Percentiles rank a stretch among this genome's conserved stretches.
Evolutionary conservation across 2,797 vertebrate genomes (phyloP).

Genomic region (Oreonectes daqikongensis): DNA sequence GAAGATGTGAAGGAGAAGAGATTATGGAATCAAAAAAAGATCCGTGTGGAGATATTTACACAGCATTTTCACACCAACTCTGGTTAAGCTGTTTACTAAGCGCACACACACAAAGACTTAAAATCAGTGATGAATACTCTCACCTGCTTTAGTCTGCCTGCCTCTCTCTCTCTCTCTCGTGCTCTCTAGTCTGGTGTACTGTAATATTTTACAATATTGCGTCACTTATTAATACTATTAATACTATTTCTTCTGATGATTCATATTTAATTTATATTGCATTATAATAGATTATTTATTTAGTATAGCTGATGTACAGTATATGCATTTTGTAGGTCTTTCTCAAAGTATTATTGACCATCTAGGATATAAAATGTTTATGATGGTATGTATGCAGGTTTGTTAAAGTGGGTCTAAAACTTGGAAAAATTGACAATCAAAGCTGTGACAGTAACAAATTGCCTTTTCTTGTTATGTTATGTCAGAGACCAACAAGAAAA

Average conservation of each 20-base stretch:
- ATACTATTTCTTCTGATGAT: too few species aligned
- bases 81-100: constrained; percentile 8
- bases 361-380: background rate
- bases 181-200: too few species aligned
- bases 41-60: background rate
- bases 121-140: background rate
- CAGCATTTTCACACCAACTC: background rate
- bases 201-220: too few species aligned
- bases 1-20: background rate
- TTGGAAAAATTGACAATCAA: background rate
- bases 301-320: too few species aligned
- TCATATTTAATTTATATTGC: too few species aligned
- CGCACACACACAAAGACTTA: background rate
- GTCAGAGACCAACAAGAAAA: background rate
- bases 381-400: background rate
- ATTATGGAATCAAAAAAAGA: background rate
- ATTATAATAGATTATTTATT: too few species aligned
- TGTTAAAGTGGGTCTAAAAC: background rate
- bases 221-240: too few species aligned
- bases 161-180: background rate
- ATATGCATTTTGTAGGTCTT: background rate
- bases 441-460: background rate
- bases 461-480: background rate
- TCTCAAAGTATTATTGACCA: background rate
- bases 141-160: background rate